Conservation (phyloP, 2,797 vertebrate species). For the Limnodromus scolopaceus region DNA sequence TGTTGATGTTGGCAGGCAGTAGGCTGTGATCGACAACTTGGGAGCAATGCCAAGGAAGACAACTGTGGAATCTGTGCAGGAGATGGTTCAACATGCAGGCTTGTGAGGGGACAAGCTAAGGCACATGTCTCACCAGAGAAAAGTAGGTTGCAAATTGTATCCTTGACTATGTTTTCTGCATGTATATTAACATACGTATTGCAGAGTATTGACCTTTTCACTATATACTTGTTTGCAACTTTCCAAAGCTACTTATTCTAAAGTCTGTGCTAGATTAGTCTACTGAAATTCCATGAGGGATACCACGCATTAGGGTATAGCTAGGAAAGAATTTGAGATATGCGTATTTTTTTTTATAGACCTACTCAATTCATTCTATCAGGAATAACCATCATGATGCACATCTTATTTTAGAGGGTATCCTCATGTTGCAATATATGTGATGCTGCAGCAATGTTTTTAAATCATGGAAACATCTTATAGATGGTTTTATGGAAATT, state of each 20-base stretch:
- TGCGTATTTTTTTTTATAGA: neutral
- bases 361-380: slow-evolving; percentile 22
- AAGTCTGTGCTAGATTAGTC: slow-evolving; percentile 47
- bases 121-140: slow-evolving; percentile 86
- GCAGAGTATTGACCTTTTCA: slow-evolving; percentile 22
- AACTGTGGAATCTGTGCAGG: slow-evolving; percentile 92
- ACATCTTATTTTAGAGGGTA: slow-evolving; percentile 41
- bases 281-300: slow-evolving; percentile 49
- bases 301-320: slow-evolving; percentile 24
- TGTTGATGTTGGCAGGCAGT: slow-evolving; percentile 86
- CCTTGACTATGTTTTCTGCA: neutral
- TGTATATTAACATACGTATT: neutral
- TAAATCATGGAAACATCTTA: slow-evolving; percentile 47
- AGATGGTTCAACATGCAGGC: slow-evolving; percentile 88
- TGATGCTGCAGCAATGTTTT: slow-evolving; percentile 26
- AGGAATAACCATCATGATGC: slow-evolving; percentile 60
- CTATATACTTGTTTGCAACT: slow-evolving; percentile 28
- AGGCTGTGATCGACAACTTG: slow-evolving; percentile 91
- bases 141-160: slow-evolving; percentile 79
- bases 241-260: slow-evolving; percentile 48
- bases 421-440: slow-evolving; percentile 29
- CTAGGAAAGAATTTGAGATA: slow-evolving; percentile 66
- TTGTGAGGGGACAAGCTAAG: slow-evolving; percentile 89
- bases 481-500: slow-evolving; percentile 35
- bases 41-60: slow-evolving; percentile 89